A percentile compares a stretch with the other conserved stretches of the same genome.
These are phyloP conservation scores for Dione vanillae DNA, from an alignment of 2,888 invertebrate species.

Conservation along the genomic window DNA sequence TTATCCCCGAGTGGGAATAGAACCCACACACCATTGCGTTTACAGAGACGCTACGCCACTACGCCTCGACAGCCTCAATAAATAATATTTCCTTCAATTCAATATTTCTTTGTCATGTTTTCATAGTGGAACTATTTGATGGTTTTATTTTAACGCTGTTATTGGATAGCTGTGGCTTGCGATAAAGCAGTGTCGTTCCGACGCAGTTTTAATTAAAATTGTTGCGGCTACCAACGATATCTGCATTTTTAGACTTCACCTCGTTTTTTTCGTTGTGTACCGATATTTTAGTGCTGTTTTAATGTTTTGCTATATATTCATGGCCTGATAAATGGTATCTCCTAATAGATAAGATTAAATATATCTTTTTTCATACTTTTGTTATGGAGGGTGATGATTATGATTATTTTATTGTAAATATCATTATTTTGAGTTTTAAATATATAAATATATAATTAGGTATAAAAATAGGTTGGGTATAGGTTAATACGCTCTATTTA, in stretches of 20 bases:
- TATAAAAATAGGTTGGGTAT: too few relatives aligned
- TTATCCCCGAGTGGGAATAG: neutral
- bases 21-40: neutral
- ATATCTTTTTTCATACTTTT: too few relatives aligned
- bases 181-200: constrained; percentile 37
- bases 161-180: constrained; percentile 33
- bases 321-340: neutral
- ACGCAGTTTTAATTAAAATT: constrained; percentile 44
- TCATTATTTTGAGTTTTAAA: too few relatives aligned
- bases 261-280: constrained; percentile 4
- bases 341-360: neutral
- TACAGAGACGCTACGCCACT: neutral
- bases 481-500: neutral
- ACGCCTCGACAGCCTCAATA: neutral
- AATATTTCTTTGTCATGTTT: constrained; percentile 22
- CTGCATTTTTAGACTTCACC: constrained; percentile 30
- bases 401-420: too few relatives aligned
- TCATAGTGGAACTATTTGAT: constrained; percentile 24
- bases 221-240: constrained; percentile 34
- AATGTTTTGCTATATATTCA: neutral
- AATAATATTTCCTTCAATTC: constrained; percentile 9
- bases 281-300: constrained; percentile 27
- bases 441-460: too few relatives aligned
- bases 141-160: constrained; percentile 31
- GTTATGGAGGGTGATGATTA: too few relatives aligned